Evolutionary conservation across 2,888 invertebrate genomes (phyloP).

Genomic region (Belgica antarctica): DNA sequence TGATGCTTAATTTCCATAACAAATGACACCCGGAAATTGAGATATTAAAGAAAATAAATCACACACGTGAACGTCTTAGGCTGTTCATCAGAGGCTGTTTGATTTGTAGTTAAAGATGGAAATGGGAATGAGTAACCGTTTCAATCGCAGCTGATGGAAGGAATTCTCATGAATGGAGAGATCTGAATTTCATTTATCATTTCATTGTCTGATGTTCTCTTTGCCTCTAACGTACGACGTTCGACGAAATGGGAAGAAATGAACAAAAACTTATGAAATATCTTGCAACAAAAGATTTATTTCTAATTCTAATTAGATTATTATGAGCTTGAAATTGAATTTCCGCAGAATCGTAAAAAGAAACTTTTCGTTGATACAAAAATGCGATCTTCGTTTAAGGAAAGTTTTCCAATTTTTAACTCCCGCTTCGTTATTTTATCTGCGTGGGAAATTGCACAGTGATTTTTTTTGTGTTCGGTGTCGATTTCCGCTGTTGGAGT

Average conservation of each 20-base stretch:
- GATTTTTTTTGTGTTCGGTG: background rate
- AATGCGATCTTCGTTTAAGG: background rate
- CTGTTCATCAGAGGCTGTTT: constrained; percentile 11
- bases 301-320: constrained; percentile 37
- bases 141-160: constrained; percentile 16
- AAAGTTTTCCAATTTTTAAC: background rate
- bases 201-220: constrained; percentile 16
- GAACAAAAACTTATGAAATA: constrained; percentile 8
- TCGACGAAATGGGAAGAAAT: background rate
- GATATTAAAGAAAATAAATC: constrained; percentile 35
- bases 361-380: background rate
- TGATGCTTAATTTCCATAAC: constrained; percentile 43
- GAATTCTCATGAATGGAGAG: constrained; percentile 18
- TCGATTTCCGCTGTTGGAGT: background rate
- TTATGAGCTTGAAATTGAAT: constrained; percentile 37
- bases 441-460: constrained; percentile 45
- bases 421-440: constrained; percentile 40
- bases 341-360: constrained; percentile 17
- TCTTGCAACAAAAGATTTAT: constrained; percentile 11
- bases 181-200: constrained; percentile 24
- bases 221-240: background rate
- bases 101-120: constrained; percentile 5
- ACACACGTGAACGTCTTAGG: background rate
- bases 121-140: constrained; percentile 23
- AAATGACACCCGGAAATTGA: constrained; percentile 44